Base-by-base conservation (phyloP, 1,140 invertebrate genomes). In the Macrosteles quadrilineatus region DNA sequence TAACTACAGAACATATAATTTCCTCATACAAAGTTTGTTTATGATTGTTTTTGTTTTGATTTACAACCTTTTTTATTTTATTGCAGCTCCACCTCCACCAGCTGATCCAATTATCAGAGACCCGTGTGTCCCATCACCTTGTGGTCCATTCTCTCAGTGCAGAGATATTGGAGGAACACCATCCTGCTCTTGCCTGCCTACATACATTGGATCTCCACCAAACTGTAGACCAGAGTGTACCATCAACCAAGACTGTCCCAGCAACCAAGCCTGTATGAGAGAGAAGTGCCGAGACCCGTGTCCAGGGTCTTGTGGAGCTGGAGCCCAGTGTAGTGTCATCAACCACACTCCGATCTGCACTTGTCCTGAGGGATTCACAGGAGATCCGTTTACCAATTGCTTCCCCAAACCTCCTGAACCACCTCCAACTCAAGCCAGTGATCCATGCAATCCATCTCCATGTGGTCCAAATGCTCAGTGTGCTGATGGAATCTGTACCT, bases 231-330 rank as follows among this genome's bases (percentile, higher is more conserved):
- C 89, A 17, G 89, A 91, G 79, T 91, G 89, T 79, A 80, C 84
- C 17, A 84, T 87, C 11, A 87, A 92, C 75, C 83, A 85, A 17
- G 90, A 93, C 77, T 94, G 92, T 78, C 78, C 85, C 4, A 85
- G 86, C 63, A 84, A 87, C 72, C 81, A 87, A 76, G 87, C 90
- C 40, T 94, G 89, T 77, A 86, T 90, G 40, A 84, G 87, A 73
- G 83, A 87, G 76, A 90, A 87, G 79, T 91, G 90, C 78, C 81
- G 83, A 76, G 86, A 91, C 77, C 89, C 90, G 19, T 91, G 90
- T 78, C 81, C 84, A 47, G 87, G 89, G 43, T 86, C 88, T 14
- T 92, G 90, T 79, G 90, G 90, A 53, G 78, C 78, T 32, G 86
- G 85, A 73, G 86, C 90, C 30, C 73, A 80, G 9, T 87, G 86